phyloP scores from a whole-genome alignment of 2,113 vertebrate genomes.

The Colius striatus region DNA sequence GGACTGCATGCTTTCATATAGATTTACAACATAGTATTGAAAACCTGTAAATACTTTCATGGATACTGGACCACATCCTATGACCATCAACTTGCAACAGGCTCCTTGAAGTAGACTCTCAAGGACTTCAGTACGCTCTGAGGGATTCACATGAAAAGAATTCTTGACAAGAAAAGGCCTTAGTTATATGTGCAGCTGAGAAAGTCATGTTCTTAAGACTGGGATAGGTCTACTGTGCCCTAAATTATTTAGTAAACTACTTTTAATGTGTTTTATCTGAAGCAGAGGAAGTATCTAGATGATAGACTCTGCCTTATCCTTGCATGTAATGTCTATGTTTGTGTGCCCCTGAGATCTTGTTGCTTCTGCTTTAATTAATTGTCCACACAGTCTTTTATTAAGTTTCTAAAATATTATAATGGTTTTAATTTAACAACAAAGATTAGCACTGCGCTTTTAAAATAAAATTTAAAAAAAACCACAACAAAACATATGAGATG shows the following conservation, averaged over 20 bases:
- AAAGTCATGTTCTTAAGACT: not conserved
- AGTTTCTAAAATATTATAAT: constrained; percentile 50
- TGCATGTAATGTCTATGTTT: constrained; percentile 25
- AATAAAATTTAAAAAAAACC: too few relatives aligned
- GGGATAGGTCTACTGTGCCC: not conserved
- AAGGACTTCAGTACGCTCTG: not conserved
- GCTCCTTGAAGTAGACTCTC: not conserved
- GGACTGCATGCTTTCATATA: not conserved
- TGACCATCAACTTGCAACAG: not conserved
- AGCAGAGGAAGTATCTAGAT: not conserved
- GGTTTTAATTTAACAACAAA: constrained; percentile 68
- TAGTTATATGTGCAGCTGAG: not conserved
- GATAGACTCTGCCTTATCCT: not conserved
- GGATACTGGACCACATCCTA: not conserved
- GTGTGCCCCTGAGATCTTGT: not conserved
- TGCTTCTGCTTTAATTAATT: constrained; percentile 57
- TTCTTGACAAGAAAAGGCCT: not conserved
- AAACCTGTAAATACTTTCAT: not conserved
- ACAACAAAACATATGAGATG: constrained; percentile 72
- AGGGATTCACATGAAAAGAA: not conserved
- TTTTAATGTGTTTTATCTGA: constrained; percentile 51
- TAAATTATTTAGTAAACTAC: constrained; percentile 8
- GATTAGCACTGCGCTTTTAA: constrained; percentile 55
- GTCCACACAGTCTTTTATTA: constrained; percentile 56
- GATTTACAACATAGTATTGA: not conserved